These are phyloP conservation scores for Myodes glareolus DNA, from an alignment of 2,113 vertebrate genomes.

Conservation along the genomic window DNA sequence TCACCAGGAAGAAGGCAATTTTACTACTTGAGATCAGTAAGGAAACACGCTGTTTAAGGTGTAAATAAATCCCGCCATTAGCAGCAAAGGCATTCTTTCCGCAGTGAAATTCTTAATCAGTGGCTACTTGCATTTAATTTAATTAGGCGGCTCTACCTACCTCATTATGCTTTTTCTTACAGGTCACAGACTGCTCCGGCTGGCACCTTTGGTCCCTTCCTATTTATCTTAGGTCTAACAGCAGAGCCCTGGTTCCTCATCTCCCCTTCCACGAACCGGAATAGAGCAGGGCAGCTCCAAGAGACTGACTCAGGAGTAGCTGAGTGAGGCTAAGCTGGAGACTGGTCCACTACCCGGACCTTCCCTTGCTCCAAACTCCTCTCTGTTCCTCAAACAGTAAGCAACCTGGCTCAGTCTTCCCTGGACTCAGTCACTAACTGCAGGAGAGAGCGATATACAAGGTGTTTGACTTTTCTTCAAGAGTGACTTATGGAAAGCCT, in stretches of 20 bases:
- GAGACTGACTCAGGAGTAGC: background rate
- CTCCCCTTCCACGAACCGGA: slow-evolving; percentile 43
- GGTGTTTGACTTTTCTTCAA: slow-evolving; percentile 84
- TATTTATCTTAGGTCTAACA: slow-evolving; percentile 51
- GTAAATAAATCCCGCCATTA: slow-evolving; percentile 95
- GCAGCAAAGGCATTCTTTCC: slow-evolving; percentile 85
- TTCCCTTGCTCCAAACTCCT: slow-evolving; percentile 81
- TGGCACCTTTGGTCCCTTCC: slow-evolving; percentile 63
- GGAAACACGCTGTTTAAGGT: slow-evolving; percentile 92
- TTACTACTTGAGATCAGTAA: slow-evolving; percentile 87
- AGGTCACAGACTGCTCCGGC: slow-evolving; percentile 56
- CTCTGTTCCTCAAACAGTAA: slow-evolving; percentile 65
- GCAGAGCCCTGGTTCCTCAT: background rate
- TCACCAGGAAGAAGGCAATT: slow-evolving; percentile 91
- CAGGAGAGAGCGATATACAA: slow-evolving; percentile 61
- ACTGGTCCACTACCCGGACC: slow-evolving; percentile 57
- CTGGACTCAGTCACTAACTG: slow-evolving; percentile 81
- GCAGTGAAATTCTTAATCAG: slow-evolving; percentile 80
- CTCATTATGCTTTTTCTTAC: slow-evolving; percentile 71
- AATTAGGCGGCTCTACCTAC: slow-evolving; percentile 81
- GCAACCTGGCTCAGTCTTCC: slow-evolving; percentile 81
- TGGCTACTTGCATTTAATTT: slow-evolving; percentile 90
- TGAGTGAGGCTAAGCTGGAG: slow-evolving; percentile 55
- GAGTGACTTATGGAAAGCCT: slow-evolving; percentile 72
- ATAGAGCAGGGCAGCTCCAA: background rate